Base-by-base conservation (phyloP, 2,113 vertebrate genomes). In the Tricholaema leucomelas region DNA sequence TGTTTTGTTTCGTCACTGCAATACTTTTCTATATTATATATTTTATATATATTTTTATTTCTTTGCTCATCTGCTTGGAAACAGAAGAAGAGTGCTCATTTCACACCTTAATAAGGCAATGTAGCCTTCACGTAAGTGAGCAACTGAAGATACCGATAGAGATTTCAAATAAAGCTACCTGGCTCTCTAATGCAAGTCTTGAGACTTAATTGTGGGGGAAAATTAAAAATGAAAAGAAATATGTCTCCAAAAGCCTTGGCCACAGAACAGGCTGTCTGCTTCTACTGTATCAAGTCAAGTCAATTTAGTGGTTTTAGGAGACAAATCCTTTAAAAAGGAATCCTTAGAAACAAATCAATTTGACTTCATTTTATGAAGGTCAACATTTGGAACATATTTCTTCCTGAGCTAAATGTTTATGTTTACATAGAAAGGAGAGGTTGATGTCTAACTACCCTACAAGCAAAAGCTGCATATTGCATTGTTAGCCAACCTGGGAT, bases 81-180 rank as follows among this genome's bases (percentile, higher is more conserved):
- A 98, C 99, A 99, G 99, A 99, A 99, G 99, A 99, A 99, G 99
- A 99, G 99, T 99, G 99, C 99, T 99, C 99, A 99, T 99, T 99
- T 99, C 99, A 99, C 99, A 98, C 98, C 99, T 98, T 99, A 99
- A 99, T 97, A 97, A 98, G 98, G 98, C 99, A 98, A 98, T 98
- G 98, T 99, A 98, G 98, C 98, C 98, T 98, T 98, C 99, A 99
- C 99, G 99, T 99, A 99, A 99, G 99, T 99, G 98, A 99, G 98
- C 99, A 99, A 98, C 99, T 98, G 99, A 98, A 98, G 98, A 99
- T 99, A 99, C 99, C 98, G 97, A 86, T 96, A 97, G 91, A 94
- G 92, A 88, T 93, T 85, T 82, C 97, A 81, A 35, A 96, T 94
- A 96, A 96, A 96, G 95, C 97, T 97, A 97, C 97, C 96, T 97